Evolutionary conservation across 2,797 vertebrate species (phyloP).

Genomic region (Lepus townsendii): DNA sequence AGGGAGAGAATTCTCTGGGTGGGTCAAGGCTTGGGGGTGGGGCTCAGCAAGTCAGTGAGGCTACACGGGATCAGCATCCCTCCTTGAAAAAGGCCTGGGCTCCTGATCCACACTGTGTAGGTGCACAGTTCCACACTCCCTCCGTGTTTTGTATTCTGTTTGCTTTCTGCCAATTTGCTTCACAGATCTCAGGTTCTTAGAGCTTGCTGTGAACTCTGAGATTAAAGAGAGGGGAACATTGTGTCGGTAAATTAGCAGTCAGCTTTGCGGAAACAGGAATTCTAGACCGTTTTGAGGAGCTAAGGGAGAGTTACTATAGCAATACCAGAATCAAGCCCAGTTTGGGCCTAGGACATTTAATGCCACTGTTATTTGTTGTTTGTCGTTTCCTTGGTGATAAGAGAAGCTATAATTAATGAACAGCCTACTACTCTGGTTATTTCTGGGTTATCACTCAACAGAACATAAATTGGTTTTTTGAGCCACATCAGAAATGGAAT

Average conservation of each 20-base stretch:
- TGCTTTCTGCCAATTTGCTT: too few relatives aligned
- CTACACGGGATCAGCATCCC: fast-evolving
- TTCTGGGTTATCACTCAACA: conserved; percentile 76
- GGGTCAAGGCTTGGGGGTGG: not conserved
- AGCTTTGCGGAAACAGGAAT: conserved; percentile 2
- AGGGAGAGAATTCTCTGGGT: not conserved
- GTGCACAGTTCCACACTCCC: fast-evolving
- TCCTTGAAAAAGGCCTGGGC: not conserved
- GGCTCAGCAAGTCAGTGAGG: not conserved
- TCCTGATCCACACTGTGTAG: fast-evolving
- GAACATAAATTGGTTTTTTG: conserved; percentile 64
- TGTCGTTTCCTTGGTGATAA: conserved; percentile 65
- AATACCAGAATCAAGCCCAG: conserved; percentile 55
- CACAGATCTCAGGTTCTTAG: not conserved
- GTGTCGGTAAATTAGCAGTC: not conserved
- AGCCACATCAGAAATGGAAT: conserved; percentile 1
- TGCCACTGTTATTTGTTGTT: conserved; percentile 64
- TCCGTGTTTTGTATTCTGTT: fast-evolving
- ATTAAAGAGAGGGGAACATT: not conserved
- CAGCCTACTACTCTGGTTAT: conserved; percentile 68
- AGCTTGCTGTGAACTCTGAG: not conserved
- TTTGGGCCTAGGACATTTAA: conserved; percentile 48
- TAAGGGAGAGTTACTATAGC: conserved; percentile 68
- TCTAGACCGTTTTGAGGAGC: conserved; percentile 41
- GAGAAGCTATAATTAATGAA: conserved; percentile 79